Conservation (phyloP, 53 echinoderm and acorn worm genomes). For the Actinopyga echinites region DNA sequence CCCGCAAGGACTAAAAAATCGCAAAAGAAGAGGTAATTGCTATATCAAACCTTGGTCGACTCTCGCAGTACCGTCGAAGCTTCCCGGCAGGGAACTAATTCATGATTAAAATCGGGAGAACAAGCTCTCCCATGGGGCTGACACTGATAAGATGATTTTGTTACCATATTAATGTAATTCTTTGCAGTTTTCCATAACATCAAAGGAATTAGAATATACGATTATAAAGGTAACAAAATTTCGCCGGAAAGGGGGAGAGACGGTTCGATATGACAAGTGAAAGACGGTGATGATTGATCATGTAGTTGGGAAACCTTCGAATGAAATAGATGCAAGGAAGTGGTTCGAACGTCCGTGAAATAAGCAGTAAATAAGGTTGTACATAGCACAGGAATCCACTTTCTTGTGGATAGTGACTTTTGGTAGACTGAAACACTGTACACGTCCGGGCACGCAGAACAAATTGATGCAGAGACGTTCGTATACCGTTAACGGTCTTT, state of each 20-base stretch:
- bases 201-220: conserved; percentile 41
- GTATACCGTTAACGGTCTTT: too few relatives aligned
- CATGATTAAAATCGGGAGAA: conserved; percentile 38
- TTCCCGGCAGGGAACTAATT: conserved; percentile 33
- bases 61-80: not conserved
- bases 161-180: conserved; percentile 44
- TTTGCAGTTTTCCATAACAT: conserved; percentile 38
- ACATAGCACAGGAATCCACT: too few relatives aligned
- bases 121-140: conserved; percentile 28
- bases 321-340: too few relatives aligned
- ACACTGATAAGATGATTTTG: conserved; percentile 42
- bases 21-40: conserved; percentile 42
- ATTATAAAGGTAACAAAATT: conserved; percentile 35
- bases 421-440: too few relatives aligned
- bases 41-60: conserved; percentile 20
- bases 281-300: conserved; percentile 18
- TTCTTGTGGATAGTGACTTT: too few relatives aligned
- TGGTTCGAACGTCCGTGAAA: too few relatives aligned
- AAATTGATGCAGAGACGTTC: too few relatives aligned
- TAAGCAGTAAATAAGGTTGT: too few relatives aligned
- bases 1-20: conserved; percentile 39
- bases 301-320: too few relatives aligned
- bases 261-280: conserved; percentile 25
- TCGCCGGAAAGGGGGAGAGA: conserved; percentile 24
- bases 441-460: too few relatives aligned